Evolutionary conservation across 2,888 invertebrate species (phyloP), one percentile per base, ranked within the genome.

Genomic region (Germaria angustata): DNA sequence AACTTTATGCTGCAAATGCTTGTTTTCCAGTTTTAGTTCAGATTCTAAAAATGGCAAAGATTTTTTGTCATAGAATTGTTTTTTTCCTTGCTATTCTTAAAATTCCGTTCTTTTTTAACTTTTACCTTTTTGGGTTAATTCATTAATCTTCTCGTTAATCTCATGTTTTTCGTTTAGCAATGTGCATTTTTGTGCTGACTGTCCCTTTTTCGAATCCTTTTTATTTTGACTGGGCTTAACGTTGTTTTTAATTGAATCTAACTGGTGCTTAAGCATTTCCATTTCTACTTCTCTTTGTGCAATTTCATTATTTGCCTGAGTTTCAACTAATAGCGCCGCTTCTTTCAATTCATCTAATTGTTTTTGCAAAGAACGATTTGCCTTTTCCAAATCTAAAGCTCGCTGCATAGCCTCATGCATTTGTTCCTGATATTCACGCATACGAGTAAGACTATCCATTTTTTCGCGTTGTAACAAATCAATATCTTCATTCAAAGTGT

Each of bases 321-420:
- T 93, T 91, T 96, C 96, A 11, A 96, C 94, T 84, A 93, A 93
- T 79, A 96, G 90, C 2, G 96, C 96, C 84, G 95, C 93, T 84
- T 93, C 92, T 88, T 96, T 96, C 59, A 96, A 93, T 88, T 95
- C 95, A 84, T 93, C 92, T 84, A 96, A 88, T 89, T 96, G 95
- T 78, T 94, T 93, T 89, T 95, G 94, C 65, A 96, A 89, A 76
- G 92, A 92, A 87, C 94, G 94, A 87, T 96, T 96, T 86, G 94
- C 93, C 85, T 95, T 95, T n/a, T 95, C 95, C 68, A 96, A 92
- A 87, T 92, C 92, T 51, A 96, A 91, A 5, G 96, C 96, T 85
- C 95, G 92, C 53, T 94, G 92, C 95, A 96, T 96, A 4, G 96
- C 96, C 88, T 96, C 96, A 89, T 96, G 96, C 91, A 91, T 91